Percentiles rank a stretch among this genome's conserved stretches.
phyloP scores from a whole-genome alignment of 2,113 vertebrate genomes.

The Oceanodroma tethys region DNA sequence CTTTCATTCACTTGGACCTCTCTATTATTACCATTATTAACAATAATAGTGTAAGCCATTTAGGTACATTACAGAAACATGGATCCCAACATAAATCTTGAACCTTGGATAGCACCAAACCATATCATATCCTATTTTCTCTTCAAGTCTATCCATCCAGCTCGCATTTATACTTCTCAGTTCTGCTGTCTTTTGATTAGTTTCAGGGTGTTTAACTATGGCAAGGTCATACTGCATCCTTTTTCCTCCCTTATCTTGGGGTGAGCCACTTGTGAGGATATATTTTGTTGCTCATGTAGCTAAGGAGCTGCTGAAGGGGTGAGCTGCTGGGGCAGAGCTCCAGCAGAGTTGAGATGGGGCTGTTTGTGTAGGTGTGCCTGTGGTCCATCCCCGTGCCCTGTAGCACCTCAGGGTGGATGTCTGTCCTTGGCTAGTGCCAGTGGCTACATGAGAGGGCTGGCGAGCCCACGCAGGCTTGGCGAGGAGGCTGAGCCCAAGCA shows the following conservation, averaged over 20 bases:
- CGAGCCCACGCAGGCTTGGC: background rate
- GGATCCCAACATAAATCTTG: background rate
- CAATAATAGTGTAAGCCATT: background rate
- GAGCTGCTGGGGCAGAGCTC: background rate
- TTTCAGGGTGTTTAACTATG: background rate
- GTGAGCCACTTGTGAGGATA: background rate
- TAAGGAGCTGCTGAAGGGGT: background rate
- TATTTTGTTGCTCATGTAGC: background rate
- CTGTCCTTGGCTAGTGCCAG: background rate
- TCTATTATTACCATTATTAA: background rate
- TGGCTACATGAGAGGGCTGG: background rate
- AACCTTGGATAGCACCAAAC: background rate
- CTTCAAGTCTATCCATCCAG: background rate
- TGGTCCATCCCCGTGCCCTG: rapidly evolving
- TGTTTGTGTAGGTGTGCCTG: background rate
- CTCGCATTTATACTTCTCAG: background rate
- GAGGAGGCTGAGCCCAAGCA: background rate
- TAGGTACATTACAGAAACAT: background rate
- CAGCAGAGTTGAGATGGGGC: background rate
- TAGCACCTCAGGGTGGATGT: background rate
- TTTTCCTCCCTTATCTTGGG: background rate
- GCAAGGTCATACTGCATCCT: rapidly evolving
- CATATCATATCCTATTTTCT: background rate
- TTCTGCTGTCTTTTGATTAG: background rate
- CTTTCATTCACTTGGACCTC: background rate